Conservation (phyloP, 2,113 vertebrate species). For the Raja brachyura region DNA sequence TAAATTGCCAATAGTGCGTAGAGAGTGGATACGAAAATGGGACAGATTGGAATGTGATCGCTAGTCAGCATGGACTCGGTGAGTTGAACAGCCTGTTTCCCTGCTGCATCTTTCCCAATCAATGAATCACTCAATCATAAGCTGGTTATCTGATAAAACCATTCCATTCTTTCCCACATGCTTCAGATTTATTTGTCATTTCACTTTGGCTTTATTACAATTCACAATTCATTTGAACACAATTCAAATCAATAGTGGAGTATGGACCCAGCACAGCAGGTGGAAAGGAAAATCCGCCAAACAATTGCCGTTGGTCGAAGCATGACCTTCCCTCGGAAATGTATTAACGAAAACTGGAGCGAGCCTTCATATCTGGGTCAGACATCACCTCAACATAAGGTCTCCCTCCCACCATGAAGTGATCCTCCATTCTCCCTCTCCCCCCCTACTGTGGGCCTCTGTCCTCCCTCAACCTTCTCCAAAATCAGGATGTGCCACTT, state of each 20-base stretch:
- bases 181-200: not conserved
- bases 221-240: not conserved
- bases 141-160: not conserved
- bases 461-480: too few relatives aligned
- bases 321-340: not conserved
- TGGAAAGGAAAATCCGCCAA: not conserved
- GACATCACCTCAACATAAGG: not conserved
- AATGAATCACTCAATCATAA: not conserved
- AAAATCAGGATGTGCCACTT: too few relatives aligned
- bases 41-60: too few relatives aligned
- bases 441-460: too few relatives aligned
- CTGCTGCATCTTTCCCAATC: too few relatives aligned
- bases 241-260: not conserved
- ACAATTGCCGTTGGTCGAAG: not conserved
- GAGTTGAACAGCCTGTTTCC: too few relatives aligned
- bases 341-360: not conserved
- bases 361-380: not conserved
- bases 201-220: not conserved
- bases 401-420: too few relatives aligned
- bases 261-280: not conserved
- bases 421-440: too few relatives aligned
- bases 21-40: too few relatives aligned
- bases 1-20: too few relatives aligned
- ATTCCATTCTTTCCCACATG: not conserved
- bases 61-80: too few relatives aligned